Base-by-base conservation (phyloP, 2,113 vertebrate genomes). In the Odontesthes bonariensis region DNA sequence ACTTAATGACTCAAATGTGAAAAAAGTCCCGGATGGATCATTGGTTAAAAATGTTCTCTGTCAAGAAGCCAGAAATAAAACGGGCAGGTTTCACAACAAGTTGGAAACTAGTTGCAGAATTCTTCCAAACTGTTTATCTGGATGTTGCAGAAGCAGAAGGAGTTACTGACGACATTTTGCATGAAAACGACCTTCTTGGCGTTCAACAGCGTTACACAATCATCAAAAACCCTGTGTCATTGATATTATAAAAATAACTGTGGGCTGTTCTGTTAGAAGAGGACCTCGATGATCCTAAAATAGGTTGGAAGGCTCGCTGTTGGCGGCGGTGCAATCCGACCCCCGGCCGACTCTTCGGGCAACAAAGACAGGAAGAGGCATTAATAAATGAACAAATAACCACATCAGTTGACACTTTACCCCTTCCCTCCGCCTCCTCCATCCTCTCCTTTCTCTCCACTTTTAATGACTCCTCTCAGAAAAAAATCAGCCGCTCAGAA, bases 341-440 rank as follows among this genome's bases (percentile, higher is more conserved):
- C 86, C 71, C 8, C 20, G 17, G 33, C 68, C 17, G 6, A 60
- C 76, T 64, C 82, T 44, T 60, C 23, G 60, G 74, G 55, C 58
- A 85, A 94, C 93, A 94, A 94, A 93, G 91, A 86, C 91, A 89
- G 93, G 93, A 95, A 95, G 85, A 85, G 74, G 44, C 82, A 84
- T 88, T 90, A 92, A 94, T 91, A 88, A 90, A 89, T 87, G 84
- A 91, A 89, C 81, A 92, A 92, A 93, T 90, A 86, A 87, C 82
- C 82, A 58, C 66, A 52, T 52, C 8, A 46, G 65, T 73, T 53
- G 79, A 83, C 82, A 77, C 64, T 54, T 79, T 58, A 38, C 23
- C 67, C 76, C 8, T 51, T 14, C 22, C 33, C 66, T 72, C 46
- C 42, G 13, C 7, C 22, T 16, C 56, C 59, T 23, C 35, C 49